These are phyloP conservation scores for Chloroceryle aenea DNA, from an alignment of 2,113 vertebrate species.

Conservation along the genomic window DNA sequence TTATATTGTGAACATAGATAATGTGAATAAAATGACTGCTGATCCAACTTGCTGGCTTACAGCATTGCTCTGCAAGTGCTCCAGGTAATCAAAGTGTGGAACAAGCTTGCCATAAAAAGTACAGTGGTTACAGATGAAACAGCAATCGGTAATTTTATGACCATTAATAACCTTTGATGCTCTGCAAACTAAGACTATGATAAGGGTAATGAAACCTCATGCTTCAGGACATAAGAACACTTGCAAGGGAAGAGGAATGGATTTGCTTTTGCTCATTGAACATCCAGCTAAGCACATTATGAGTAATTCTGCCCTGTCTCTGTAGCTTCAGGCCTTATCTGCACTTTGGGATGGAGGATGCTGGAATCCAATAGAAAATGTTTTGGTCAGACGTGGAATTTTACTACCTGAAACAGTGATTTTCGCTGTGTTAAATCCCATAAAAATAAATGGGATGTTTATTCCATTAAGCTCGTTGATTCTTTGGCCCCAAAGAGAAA, in stretches of 20 bases:
- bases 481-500: not conserved
- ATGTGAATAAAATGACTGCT: conserved; percentile 26
- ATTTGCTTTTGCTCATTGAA: not conserved
- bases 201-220: conserved; percentile 43
- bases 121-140: not conserved
- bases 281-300: not conserved
- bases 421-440: not conserved
- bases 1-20: not conserved
- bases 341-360: not conserved
- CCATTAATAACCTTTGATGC: conserved; percentile 35
- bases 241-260: not conserved
- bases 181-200: not conserved
- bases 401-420: not conserved
- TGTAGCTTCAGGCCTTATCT: not conserved
- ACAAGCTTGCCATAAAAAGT: conserved; percentile 1
- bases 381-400: not conserved
- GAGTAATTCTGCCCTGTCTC: not conserved
- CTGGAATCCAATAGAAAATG: not conserved
- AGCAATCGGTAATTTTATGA: conserved; percentile 18
- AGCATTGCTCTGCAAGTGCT: not conserved
- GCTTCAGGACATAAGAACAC: conserved; percentile 14
- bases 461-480: not conserved
- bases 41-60: not conserved
- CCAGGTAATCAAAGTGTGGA: not conserved
- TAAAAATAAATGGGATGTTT: conserved; percentile 32